Percentiles rank a stretch among this genome's conserved stretches.
phyloP scores from a whole-genome alignment of 2,113 vertebrate species.

The Ptyas mucosa region DNA sequence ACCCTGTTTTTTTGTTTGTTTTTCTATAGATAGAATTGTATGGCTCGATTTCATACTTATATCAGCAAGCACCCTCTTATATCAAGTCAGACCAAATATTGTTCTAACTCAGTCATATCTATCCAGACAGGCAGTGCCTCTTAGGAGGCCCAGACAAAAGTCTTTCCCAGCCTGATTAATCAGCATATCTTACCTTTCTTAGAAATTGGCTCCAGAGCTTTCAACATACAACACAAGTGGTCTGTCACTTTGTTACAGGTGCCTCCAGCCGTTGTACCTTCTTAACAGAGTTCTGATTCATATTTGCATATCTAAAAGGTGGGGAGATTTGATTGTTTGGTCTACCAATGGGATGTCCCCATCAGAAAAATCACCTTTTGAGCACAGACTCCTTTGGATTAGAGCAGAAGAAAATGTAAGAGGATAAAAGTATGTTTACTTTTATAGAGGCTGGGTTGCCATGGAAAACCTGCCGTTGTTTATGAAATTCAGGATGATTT shows the following conservation, averaged over 20 bases:
- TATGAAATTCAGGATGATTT: not conserved
- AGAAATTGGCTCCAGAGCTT: not conserved
- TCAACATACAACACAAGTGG: not conserved
- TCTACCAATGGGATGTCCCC: fast-evolving
- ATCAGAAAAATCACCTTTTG: not conserved
- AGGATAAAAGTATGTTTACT: not conserved
- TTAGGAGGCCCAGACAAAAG: not conserved
- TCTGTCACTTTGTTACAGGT: not conserved
- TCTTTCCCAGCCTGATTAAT: not conserved
- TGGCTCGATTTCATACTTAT: not conserved
- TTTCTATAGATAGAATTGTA: not conserved
- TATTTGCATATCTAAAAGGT: not conserved
- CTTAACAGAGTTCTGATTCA: not conserved
- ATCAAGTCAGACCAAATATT: not conserved
- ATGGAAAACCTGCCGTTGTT: not conserved
- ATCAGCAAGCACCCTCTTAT: not conserved
- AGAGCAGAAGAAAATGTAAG: not conserved
- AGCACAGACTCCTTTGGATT: conserved; percentile 10
- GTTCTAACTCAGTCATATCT: not conserved
- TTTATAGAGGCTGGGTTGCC: not conserved
- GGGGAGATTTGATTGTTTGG: not conserved
- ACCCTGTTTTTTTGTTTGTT: not conserved
- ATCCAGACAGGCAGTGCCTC: not conserved
- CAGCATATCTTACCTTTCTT: not conserved
- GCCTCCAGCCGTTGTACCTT: not conserved